A percentile compares a stretch with the other conserved stretches of the same genome.
These are phyloP conservation scores for Troides helena DNA, from an alignment of 2,888 invertebrate species.

Conservation along the genomic window DNA sequence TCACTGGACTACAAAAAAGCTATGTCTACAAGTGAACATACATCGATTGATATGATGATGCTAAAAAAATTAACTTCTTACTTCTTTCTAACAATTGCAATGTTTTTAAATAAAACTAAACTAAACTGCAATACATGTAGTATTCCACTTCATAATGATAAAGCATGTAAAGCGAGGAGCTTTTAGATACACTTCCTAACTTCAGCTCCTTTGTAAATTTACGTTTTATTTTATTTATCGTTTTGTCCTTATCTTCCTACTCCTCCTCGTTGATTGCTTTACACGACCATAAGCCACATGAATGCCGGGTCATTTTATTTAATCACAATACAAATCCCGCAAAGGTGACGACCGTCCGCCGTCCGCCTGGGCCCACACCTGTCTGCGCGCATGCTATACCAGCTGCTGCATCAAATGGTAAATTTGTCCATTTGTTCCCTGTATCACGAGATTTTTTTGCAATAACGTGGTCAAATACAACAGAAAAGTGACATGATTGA, in stretches of 20 bases:
- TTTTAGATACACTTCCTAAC: too few species aligned
- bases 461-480: background rate
- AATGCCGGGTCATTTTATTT: conserved; percentile 13
- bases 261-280: background rate
- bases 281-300: background rate
- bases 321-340: conserved; percentile 14
- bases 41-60: too few species aligned
- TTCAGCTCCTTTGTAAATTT: too few species aligned
- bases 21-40: too few species aligned
- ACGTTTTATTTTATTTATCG: too few species aligned
- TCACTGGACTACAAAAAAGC: too few species aligned
- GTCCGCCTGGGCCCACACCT: conserved; percentile 37
- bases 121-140: too few species aligned
- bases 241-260: background rate
- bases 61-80: too few species aligned
- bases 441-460: background rate
- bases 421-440: conserved; percentile 3
- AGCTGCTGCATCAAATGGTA: conserved; percentile 32
- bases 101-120: too few species aligned
- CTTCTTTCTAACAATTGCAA: too few species aligned
- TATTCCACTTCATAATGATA: too few species aligned
- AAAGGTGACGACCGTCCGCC: conserved; percentile 18
- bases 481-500: background rate
- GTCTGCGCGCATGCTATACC: conserved; percentile 40
- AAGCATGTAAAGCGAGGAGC: too few species aligned